Evolutionary conservation across 2,113 vertebrate species (phyloP), one percentile per base, ranked within the genome.

Genomic region (Cromileptes altivelis): DNA sequence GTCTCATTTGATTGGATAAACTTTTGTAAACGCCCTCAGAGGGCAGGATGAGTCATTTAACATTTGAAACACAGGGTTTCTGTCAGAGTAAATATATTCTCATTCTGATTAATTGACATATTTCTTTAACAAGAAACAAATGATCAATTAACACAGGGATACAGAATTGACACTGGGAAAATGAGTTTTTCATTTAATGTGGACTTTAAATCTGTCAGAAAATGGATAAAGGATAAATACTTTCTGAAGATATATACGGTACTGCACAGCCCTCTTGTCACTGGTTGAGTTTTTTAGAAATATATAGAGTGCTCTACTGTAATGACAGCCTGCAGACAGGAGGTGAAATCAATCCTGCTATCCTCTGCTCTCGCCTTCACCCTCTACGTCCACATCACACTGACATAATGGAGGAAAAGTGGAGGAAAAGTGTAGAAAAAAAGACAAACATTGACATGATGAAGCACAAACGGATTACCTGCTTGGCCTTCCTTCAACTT

Each of bases 401-500:
- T n/a, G 60, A 65, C 37, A 75, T 58, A 70, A 77, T 33, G 25
- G 70, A 58, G 63, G n/a, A 64, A 67, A 75, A 82, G 42, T 49
- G 30, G 21, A 69, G 21, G 7, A 57, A 67, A 65, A 76, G 25
- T 56, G 62, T 37, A 57, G 50, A 61, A 47, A 33, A 7, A 70
- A 70, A 75, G 53, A 13, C 55, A 85, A 75, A 92, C 27, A 78
- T 57, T 74, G 57, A 73, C 56, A 64, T 37, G 75, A 92, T 85
- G 56, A 79, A 85, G 60, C 60, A 71, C 81, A 85, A 81, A 87
- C 60, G 19, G 78, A 91, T 85, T 82, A 89, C 75, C 55, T 81
- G 64, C 71, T 62, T 82, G 78, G 86, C 77, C 58, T 52, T 27
- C 53, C 69, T 78, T 89, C 65, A 83, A 78, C 80, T 72, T 67